Evolutionary conservation across 1,140 invertebrate genomes (phyloP).

Genomic region (Leucophenga varia): DNA sequence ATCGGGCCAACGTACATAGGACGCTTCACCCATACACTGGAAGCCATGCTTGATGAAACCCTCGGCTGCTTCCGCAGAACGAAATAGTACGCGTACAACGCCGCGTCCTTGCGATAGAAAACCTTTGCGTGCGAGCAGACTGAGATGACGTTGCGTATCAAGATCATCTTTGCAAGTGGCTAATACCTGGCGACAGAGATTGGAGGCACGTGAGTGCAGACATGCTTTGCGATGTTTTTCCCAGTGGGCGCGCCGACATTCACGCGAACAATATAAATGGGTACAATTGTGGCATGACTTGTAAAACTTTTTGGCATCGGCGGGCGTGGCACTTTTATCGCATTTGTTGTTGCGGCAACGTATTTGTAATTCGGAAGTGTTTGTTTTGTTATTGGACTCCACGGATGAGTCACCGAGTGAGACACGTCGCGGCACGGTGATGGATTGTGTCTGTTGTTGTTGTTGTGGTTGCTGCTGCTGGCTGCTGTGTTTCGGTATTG

Average conservation of each 20-base stretch:
- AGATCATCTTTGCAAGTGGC: conserved; percentile 82
- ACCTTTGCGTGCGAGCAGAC: conserved; percentile 76
- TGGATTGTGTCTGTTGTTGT: neutral
- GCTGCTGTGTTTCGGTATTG: conserved; percentile 9
- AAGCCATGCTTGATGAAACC: conserved; percentile 73
- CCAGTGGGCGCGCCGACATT: conserved; percentile 85
- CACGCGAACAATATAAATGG: conserved; percentile 81
- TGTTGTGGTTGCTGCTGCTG: conserved; percentile 7
- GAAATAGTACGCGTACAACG: conserved; percentile 87
- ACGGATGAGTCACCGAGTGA: conserved; percentile 45
- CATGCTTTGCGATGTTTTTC: conserved; percentile 88
- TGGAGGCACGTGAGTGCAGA: conserved; percentile 81
- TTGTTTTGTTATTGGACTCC: conserved; percentile 21
- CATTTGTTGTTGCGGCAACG: conserved; percentile 79
- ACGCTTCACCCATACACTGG: conserved; percentile 71
- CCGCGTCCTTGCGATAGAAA: conserved; percentile 82
- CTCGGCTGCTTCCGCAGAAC: conserved; percentile 79
- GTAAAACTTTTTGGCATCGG: conserved; percentile 72
- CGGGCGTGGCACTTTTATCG: conserved; percentile 63
- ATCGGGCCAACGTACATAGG: conserved; percentile 78
- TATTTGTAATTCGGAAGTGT: conserved; percentile 59
- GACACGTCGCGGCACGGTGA: conserved; percentile 24
- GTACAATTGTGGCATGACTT: conserved; percentile 93
- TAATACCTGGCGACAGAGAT: conserved; percentile 86
- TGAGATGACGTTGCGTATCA: conserved; percentile 75